These are phyloP conservation scores for Xiphophorus birchmanni DNA, from an alignment of 2,797 vertebrate genomes.

Conservation along the genomic window DNA sequence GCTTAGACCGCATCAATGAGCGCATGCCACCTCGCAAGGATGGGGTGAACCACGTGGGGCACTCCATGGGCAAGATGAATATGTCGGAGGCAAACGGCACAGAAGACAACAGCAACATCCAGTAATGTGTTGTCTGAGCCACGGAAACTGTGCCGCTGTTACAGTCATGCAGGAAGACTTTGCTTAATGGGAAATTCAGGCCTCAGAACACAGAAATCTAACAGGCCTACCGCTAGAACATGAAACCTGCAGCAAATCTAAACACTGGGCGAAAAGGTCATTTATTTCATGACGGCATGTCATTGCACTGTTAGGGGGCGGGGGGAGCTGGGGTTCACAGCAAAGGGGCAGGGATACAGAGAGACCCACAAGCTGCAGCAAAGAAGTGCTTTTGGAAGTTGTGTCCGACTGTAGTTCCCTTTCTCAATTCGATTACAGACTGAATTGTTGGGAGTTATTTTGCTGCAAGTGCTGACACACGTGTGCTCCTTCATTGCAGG, in stretches of 20 bases:
- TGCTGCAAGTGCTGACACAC: conserved; percentile 68
- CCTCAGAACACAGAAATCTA: conserved; percentile 78
- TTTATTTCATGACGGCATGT: conserved; percentile 76
- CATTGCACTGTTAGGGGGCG: conserved; percentile 59
- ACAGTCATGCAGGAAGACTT: conserved; percentile 73
- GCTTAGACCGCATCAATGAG: conserved; percentile 87
- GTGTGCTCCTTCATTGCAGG: conserved; percentile 74
- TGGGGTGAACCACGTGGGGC: conserved; percentile 84
- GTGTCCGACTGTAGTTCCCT: conserved; percentile 67
- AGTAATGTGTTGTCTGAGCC: conserved; percentile 78
- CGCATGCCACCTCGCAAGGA: conserved; percentile 86
- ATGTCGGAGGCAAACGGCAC: conserved; percentile 87
- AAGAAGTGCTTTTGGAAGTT: conserved; percentile 55
- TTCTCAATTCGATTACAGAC: conserved; percentile 68
- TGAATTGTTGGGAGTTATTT: conserved; percentile 67
- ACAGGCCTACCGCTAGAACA: conserved; percentile 76
- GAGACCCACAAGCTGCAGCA: conserved; percentile 61
- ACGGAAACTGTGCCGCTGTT: conserved; percentile 60
- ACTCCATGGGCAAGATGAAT: conserved; percentile 87
- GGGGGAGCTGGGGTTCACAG: conserved; percentile 51
- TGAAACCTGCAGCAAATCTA: conserved; percentile 78
- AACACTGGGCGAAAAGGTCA: conserved; percentile 67
- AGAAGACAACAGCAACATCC: conserved; percentile 86
- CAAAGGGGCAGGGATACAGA: conserved; percentile 45
- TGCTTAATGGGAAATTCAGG: conserved; percentile 80